Percentiles rank a stretch among this genome's conserved stretches.
These are phyloP conservation scores for Cyanoramphus novaezelandiae DNA, from an alignment of 2,113 vertebrate species.

Conservation along the genomic window DNA sequence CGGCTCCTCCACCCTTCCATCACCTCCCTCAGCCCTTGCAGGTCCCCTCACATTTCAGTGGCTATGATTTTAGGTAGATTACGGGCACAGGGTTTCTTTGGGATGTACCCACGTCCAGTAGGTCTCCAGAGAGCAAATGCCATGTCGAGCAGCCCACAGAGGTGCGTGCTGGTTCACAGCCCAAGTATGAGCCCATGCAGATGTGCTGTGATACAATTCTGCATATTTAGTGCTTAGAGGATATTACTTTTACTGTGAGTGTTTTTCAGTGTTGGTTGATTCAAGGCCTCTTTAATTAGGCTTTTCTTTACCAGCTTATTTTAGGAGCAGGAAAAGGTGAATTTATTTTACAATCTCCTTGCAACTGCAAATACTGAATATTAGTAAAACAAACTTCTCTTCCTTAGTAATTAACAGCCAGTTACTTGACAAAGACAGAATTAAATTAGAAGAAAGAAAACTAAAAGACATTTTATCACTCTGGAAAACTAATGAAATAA, in stretches of 20 bases:
- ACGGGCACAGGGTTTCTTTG: not conserved
- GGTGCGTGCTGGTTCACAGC: not conserved
- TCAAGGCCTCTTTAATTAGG: not conserved
- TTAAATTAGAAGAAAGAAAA: constrained; percentile 13
- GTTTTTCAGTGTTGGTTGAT: not conserved
- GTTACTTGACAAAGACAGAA: constrained; percentile 9
- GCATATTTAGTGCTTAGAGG: not conserved
- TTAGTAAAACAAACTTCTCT: not conserved
- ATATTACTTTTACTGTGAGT: not conserved
- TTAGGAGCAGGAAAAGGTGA: not conserved
- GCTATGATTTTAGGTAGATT: not conserved
- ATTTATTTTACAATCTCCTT: not conserved
- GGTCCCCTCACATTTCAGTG: fast-evolving
- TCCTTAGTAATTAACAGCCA: not conserved
- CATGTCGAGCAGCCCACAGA: not conserved
- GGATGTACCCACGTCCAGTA: not conserved
- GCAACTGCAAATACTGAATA: not conserved
- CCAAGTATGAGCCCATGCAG: too few relatives aligned
- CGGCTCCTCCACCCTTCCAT: not conserved
- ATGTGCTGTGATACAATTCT: not conserved
- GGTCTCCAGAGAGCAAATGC: not conserved
- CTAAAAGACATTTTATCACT: not conserved
- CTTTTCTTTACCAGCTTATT: not conserved
- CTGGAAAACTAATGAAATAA: not conserved
- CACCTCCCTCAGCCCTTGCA: not conserved